phyloP scores from a whole-genome alignment of 2,888 invertebrate genomes.

The Polymixis flavicincta region DNA sequence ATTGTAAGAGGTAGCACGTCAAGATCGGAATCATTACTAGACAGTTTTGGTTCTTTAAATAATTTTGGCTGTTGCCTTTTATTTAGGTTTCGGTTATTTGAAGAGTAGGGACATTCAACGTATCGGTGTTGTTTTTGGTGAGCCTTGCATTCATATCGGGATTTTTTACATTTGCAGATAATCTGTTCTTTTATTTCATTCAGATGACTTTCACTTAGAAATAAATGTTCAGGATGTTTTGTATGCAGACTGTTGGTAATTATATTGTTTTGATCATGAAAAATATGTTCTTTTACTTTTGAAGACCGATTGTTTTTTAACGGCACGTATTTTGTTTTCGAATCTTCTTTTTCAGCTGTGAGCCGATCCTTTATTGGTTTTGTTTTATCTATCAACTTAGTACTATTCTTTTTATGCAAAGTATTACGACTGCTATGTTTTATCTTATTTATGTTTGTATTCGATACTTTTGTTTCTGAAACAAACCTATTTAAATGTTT shows the following conservation, averaged over 20 bases:
- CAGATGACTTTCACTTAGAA: neutral
- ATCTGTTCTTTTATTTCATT: conserved; percentile 12
- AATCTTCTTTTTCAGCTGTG: neutral
- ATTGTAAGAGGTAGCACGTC: neutral
- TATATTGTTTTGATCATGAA: neutral
- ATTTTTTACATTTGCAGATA: conserved; percentile 8
- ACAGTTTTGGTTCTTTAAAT: too few relatives aligned
- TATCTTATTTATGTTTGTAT: neutral
- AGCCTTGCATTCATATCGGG: neutral
- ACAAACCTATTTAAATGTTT: neutral
- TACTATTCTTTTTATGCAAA: neutral
- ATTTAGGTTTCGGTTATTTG: neutral
- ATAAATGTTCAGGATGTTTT: neutral
- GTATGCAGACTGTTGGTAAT: neutral
- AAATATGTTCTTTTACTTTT: neutral
- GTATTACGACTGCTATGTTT: neutral
- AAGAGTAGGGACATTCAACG: neutral
- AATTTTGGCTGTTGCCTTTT: neutral
- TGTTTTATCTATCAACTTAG: neutral
- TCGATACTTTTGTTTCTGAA: neutral
- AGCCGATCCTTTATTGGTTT: conserved; percentile 2
- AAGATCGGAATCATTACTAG: neutral
- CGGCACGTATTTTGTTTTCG: neutral
- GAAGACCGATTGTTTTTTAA: neutral
- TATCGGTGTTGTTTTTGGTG: neutral